Base-by-base conservation (phyloP, 2,113 vertebrate genomes). In the Kryptolebias marmoratus region DNA sequence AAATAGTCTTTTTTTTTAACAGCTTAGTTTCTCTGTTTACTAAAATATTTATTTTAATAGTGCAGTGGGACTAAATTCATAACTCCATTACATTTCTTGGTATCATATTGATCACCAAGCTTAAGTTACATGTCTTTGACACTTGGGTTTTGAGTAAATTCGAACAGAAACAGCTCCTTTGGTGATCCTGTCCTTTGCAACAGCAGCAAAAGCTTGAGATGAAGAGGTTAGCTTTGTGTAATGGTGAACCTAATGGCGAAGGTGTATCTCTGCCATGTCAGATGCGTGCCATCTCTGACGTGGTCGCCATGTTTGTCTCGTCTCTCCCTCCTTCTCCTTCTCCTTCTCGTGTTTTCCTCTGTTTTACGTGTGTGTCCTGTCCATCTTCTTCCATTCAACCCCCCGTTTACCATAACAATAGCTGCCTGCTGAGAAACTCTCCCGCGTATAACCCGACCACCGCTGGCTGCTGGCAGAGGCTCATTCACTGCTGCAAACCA, bases 331-430 rank as follows among this genome's bases (percentile, higher is more conserved):
- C 68, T 53, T 42, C 69, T 49, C 72, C 68, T 53, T 42, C 69
- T 55, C 64, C 74, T 68, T 28, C 75, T 73, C 64, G 52, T 89
- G 77, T 87, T 79, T 88, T 88, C 76, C 44, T 3, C 82, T 89
- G 79, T 81, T 79, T 92, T 91, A 84, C 88, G 86, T 89, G 87
- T 90, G 86, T 90, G 87, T 92, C 89, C 91, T 92, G 87, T 83
- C 91, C 88, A 86, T 89, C 91, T 81, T 86, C 79, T 88, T 85
- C 80, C 83, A 87, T 91, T 91, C 90, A 93, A 75, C 66, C 71
- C 68, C 39, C 52, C n/a, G 58, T 85, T 94, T 94, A 93, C 62
- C 93, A 94, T 94, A 60, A 94, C 91, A 94, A 94, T 88, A 65
- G 88, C 66, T 59, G 82, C 89, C 88, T 90, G 92, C 84, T 48